Evolutionary conservation across 2,113 vertebrate species (phyloP), one percentile per base, ranked within the genome.

Genomic region (Balaeniceps rex): DNA sequence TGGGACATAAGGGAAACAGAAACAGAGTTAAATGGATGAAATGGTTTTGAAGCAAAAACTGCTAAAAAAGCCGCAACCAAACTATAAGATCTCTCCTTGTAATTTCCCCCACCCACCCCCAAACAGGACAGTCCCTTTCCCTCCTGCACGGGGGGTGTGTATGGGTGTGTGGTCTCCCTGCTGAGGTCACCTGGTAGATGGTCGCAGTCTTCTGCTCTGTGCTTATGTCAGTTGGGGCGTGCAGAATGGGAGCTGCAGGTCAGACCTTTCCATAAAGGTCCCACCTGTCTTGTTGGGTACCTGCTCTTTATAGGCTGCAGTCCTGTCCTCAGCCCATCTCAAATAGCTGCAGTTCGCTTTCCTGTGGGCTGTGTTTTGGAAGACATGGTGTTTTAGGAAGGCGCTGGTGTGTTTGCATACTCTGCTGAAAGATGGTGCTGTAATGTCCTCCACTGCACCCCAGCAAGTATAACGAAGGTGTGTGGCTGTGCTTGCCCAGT

Each of bases 161-260:
- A 36, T 66, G 64, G 21, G 55, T 19, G 55, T 46, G 33, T 66
- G 68, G 24, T 61, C 36, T 52, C 57, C 81, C 31, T 80, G 33
- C 61, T 34, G 52, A 84, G 60, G 38, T 68, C n/a, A 18, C 61
- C 21, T 49, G 60, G 49, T 19, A n/a, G 69, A 38, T 70, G 60
- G 36, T 63, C 4, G 1, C 71, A 83, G 79, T 58, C 40, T 47
- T 46, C 61, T 82, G 64, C 64, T 74, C 40, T 33, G n/a, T 69
- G n/a, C 40, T 74, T 36, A 2, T 31, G 26, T 70, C 77, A 66
- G 0, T 0, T 31, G 38, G 6, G 49, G 15, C 28, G 2, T 44
- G 69, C n/a, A 71, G 70, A 3, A 6, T 42, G 36, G 60, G 51
- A 64, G 47, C 80, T 91, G 42, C 42, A 31, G 38, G 28, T 65